These are phyloP conservation scores for Drosophila parabipectinata DNA, from an alignment of 1,140 invertebrate genomes.

Conservation along the genomic window DNA sequence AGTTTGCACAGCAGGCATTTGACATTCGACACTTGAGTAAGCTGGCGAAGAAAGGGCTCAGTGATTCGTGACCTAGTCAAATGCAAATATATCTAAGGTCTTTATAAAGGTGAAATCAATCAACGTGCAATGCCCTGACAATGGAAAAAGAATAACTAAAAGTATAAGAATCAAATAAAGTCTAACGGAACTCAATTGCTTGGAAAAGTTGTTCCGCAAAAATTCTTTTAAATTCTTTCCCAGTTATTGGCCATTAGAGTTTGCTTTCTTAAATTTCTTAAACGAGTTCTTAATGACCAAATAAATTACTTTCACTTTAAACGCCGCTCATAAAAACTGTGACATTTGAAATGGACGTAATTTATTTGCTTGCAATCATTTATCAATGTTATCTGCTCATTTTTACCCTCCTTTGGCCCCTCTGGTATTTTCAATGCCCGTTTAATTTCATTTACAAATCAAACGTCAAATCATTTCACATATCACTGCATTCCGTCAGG, in stretches of 20 bases:
- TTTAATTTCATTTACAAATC: conserved; percentile 78
- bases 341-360: background rate
- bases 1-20: conserved; percentile 31
- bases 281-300: background rate
- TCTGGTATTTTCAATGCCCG: conserved; percentile 30
- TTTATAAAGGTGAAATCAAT: conserved; percentile 33
- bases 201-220: background rate
- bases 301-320: conserved; percentile 10
- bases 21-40: conserved; percentile 13
- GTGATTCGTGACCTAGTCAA: conserved; percentile 35
- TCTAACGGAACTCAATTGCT: background rate
- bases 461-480: conserved; percentile 75
- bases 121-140: conserved; percentile 16
- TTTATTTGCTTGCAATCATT: conserved; percentile 23
- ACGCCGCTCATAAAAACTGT: background rate
- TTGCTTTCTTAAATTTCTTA: background rate
- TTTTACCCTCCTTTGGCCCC: background rate
- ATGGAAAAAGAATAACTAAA: background rate
- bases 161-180: background rate
- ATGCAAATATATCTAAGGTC: conserved; percentile 40
- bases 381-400: conserved; percentile 8
- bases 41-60: conserved; percentile 17
- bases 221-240: background rate
- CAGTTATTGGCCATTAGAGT: too few species aligned
- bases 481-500: conserved; percentile 68